Evolutionary conservation across 2,113 vertebrate genomes (phyloP).

Genomic region (Phoenicopterus ruber): DNA sequence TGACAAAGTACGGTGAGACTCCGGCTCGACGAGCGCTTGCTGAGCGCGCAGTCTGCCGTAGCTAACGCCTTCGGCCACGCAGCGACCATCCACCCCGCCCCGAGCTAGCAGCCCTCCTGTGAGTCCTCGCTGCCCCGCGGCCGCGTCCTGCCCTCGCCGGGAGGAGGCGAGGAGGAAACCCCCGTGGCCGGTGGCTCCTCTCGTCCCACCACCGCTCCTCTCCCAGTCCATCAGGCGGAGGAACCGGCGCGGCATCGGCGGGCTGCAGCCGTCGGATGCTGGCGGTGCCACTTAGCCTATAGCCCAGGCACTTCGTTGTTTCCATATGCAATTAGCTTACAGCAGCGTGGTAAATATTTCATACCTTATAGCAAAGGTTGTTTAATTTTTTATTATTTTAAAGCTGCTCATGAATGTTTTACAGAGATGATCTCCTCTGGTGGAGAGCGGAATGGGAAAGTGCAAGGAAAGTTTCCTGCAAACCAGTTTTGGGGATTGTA

Average conservation of each 20-base stretch:
- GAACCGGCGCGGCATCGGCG: rapidly evolving
- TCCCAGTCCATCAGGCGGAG: background rate
- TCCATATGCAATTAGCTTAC: conserved; percentile 59
- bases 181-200: background rate
- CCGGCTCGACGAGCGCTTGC: background rate
- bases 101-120: background rate
- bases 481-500: background rate
- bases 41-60: background rate
- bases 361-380: conserved; percentile 64
- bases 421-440: background rate
- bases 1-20: background rate
- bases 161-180: background rate
- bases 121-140: background rate
- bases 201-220: background rate
- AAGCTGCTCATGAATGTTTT: conserved; percentile 71
- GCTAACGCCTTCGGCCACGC: background rate
- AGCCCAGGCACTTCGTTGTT: background rate
- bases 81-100: rapidly evolving
- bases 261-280: rapidly evolving
- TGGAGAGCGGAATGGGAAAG: background rate
- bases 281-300: background rate
- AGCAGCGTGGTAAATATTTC: conserved; percentile 70
- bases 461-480: background rate
- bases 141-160: rapidly evolving
- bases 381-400: conserved; percentile 73